phyloP scores from a whole-genome alignment of 2,888 invertebrate species.

The Chelonus formosanus region DNA sequence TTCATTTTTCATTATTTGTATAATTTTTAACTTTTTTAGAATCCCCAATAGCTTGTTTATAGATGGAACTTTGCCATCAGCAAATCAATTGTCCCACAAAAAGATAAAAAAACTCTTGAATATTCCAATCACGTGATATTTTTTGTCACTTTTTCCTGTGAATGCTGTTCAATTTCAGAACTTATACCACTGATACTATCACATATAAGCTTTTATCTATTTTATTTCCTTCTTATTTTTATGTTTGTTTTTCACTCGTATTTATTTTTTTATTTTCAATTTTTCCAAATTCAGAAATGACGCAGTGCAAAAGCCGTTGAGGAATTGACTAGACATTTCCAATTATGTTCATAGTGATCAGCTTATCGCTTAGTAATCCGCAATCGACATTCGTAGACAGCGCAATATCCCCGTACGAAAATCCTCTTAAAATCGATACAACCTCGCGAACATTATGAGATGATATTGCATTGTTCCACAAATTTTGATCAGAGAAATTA shows the following conservation, averaged over 20 bases:
- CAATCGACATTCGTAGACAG: slow-evolving; percentile 14
- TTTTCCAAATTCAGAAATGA: background rate
- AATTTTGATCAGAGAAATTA: background rate
- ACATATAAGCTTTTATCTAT: background rate
- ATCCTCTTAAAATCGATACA: slow-evolving; percentile 11
- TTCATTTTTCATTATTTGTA: background rate
- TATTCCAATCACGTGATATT: slow-evolving; percentile 47
- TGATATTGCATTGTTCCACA: slow-evolving; percentile 10
- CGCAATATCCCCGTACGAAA: slow-evolving; percentile 17
- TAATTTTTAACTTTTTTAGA: background rate
- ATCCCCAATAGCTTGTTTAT: slow-evolving; percentile 22
- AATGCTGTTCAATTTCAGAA: slow-evolving; percentile 8
- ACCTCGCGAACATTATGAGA: slow-evolving; percentile 6
- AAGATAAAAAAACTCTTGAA: slow-evolving; percentile 46
- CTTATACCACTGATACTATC: slow-evolving; percentile 3
- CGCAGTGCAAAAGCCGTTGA: slow-evolving; percentile 5
- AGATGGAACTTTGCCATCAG: slow-evolving; percentile 50
- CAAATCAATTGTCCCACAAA: slow-evolving; percentile 51
- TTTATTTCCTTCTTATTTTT: background rate
- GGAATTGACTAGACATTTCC: slow-evolving; percentile 12
- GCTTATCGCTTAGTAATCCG: slow-evolving; percentile 17
- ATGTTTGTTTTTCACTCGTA: background rate
- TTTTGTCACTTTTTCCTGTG: slow-evolving; percentile 2
- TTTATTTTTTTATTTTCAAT: background rate
- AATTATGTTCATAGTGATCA: slow-evolving; percentile 13